These are phyloP conservation scores for Drosophila rufa DNA, from an alignment of 1,140 invertebrate species.

Conservation along the genomic window DNA sequence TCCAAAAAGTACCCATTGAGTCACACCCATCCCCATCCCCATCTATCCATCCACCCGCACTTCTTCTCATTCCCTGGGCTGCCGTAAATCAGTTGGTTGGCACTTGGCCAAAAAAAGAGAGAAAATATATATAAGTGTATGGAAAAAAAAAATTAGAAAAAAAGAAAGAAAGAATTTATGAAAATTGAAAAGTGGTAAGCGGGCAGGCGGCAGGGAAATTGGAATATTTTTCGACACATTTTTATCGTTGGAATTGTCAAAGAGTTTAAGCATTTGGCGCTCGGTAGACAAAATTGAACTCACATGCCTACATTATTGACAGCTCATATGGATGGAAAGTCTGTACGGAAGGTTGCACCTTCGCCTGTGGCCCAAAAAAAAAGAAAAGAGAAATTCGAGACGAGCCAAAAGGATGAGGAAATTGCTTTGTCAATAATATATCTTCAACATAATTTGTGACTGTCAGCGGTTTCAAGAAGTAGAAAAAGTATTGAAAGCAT, in stretches of 20 bases:
- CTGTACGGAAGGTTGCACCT: conserved; percentile 21
- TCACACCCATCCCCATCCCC: conserved; percentile 24
- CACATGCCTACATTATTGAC: conserved; percentile 65
- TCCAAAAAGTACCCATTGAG: conserved; percentile 55
- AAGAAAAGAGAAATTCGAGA: conserved; percentile 30
- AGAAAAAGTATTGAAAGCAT: conserved; percentile 11
- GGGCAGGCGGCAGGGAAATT: conserved; percentile 32
- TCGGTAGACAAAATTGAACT: conserved; percentile 47
- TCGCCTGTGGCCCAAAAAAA: conserved; percentile 17
- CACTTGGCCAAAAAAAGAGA: conserved; percentile 62
- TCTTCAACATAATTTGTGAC: conserved; percentile 44
- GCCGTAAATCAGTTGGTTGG: conserved; percentile 72
- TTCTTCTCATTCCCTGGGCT: conserved; percentile 34
- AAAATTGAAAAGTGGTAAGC: conserved; percentile 72
- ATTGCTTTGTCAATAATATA: conserved; percentile 57
- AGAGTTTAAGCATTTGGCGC: conserved; percentile 72
- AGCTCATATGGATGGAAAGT: conserved; percentile 18
- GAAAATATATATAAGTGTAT: conserved; percentile 3
- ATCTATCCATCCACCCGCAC: conserved; percentile 7
- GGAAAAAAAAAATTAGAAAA: conserved; percentile 1
- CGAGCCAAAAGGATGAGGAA: conserved; percentile 41
- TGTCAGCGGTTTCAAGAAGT: conserved; percentile 34
- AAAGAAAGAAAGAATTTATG: conserved; percentile 57
- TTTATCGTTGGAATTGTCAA: conserved; percentile 80
- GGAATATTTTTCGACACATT: conserved; percentile 74